Evolutionary conservation across 35 echinoderm and acorn worm species (phyloP), one percentile per base, ranked within the genome.

Genomic region (Holothuria glaberrima): DNA sequence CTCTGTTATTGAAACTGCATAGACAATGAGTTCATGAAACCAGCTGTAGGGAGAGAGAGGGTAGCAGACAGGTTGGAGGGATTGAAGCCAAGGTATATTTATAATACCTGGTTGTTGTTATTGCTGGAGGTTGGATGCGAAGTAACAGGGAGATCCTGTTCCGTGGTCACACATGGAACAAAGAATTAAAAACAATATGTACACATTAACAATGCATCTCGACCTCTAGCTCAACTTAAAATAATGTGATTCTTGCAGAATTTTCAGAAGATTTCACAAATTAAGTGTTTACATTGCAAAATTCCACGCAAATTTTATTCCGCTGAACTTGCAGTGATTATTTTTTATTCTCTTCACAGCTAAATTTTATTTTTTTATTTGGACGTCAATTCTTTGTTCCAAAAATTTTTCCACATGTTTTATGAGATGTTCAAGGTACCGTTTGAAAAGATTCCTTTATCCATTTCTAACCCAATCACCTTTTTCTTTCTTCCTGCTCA

Each of bases 91-190:
- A 84, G 59, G 80, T 27, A 61, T 59, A 56, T 44, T 22, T 9
- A 29, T 57, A 31, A 84, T 84, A 84, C 80, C 80, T 84, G 80
- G 29, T 84, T 35, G 59, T 59, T 84, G 80, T 59, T 84, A 84
- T 63, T 84, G 59, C 80, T 84, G 80, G 59, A 84, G 22, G 61
- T 58, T 84, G 80, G 80, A 57, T 59, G 46, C 61, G 80, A 22
- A 63, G 34, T n/a, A n/a, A n/a, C 59, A 63, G 80, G 80, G 7
- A 21, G 19, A 21, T 61, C 56, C 80, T 84, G 80, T 22, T 78
- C 74, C 44, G 50, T 48, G 26, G 74, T 78, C 33, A 78, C 74
- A 78, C 44, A 78, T 48, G 35, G 50, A 35, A 78, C 44, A 41
- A 45, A 48, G 44, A 78, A 48, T 78, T 54, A 54, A 17, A 54